These are phyloP conservation scores for Edolisoma coerulescens DNA, from an alignment of 2,113 vertebrate species.

Conservation along the genomic window DNA sequence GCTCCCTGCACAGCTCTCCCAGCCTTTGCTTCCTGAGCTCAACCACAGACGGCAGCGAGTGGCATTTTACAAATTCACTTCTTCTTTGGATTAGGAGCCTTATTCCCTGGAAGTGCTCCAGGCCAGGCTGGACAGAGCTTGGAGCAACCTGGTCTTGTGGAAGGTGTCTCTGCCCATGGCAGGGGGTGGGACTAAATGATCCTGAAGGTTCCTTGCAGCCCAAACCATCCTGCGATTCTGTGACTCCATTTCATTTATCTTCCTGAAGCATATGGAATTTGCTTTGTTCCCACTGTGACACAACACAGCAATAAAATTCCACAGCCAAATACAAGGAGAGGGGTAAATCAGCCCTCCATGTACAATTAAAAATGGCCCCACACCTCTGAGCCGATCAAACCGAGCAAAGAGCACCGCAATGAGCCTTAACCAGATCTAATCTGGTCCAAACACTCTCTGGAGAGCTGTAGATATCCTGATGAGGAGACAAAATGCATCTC, in stretches of 20 bases:
- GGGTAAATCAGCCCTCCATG: not conserved
- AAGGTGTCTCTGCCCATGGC: not conserved
- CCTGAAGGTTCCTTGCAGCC: not conserved
- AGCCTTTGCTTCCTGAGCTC: not conserved
- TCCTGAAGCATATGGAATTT: not conserved
- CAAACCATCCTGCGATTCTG: not conserved
- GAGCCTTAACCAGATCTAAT: slow-evolving; percentile 26
- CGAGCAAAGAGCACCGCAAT: not conserved
- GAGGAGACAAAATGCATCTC: not conserved
- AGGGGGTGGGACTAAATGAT: not conserved
- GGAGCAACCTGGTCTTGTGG: not conserved
- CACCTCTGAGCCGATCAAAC: not conserved
- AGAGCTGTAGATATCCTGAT: not conserved
- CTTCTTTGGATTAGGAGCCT: not conserved
- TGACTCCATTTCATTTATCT: fast-evolving
- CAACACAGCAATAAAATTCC: not conserved
- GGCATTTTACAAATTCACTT: not conserved
- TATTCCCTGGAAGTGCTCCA: not conserved
- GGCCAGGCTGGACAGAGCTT: not conserved
- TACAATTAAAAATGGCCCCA: not conserved
- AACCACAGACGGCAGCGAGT: not conserved
- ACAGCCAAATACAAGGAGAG: not conserved
- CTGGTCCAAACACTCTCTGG: not conserved
- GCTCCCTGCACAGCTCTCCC: not conserved
- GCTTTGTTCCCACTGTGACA: not conserved